Evolutionary conservation across 1,140 invertebrate genomes (phyloP), one percentile per base, ranked within the genome.

Genomic region (Drosophila funebris): DNA sequence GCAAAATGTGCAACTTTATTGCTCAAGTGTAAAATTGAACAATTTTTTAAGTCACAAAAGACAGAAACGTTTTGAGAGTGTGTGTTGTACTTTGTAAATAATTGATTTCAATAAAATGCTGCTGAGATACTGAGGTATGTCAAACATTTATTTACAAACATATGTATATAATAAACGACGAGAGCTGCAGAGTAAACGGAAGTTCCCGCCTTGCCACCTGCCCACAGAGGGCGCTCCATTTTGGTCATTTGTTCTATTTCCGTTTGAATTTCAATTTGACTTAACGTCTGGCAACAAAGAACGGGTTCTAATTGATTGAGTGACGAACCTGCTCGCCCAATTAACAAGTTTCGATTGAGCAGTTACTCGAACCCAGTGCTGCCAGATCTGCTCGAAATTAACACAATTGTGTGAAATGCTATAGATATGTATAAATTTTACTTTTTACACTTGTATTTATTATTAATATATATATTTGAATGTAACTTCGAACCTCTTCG

Each of bases 331-430:
- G 80, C 64, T 76, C 79, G 58, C 44, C 76, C 61, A 83, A 83
- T 83, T 83, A 83, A 83, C 79, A 83, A 83, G 80, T 83, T 78
- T 68, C 79, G 82, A 83, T 83, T 84, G 80, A 83, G 53, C 43
- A 52, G 63, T 58, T 67, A 53, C 44, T 67, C 63, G 66, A 56
- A 67, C 43, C 53, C 27, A 50, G 67, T 22, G 72, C 20, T 64
- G 57, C 52, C 60, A 63, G 66, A 60, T 36, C 39, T 41, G 37
- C 56, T 66, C 29, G 31, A 77, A 78, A 69, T 74, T 81, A 67
- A 58, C 62, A 72, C 69, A 72, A 58, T 58, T 72, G 53, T 72
- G 69, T 67, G 62, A 72, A 72, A 43, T 67, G 36, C 41, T 41
- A 50, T 16, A 41, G 16, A 33, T n/a, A 44, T 24, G 44, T 20